Evolutionary conservation across 2,113 vertebrate genomes (phyloP).

Genomic region (Pedetes capensis): DNA sequence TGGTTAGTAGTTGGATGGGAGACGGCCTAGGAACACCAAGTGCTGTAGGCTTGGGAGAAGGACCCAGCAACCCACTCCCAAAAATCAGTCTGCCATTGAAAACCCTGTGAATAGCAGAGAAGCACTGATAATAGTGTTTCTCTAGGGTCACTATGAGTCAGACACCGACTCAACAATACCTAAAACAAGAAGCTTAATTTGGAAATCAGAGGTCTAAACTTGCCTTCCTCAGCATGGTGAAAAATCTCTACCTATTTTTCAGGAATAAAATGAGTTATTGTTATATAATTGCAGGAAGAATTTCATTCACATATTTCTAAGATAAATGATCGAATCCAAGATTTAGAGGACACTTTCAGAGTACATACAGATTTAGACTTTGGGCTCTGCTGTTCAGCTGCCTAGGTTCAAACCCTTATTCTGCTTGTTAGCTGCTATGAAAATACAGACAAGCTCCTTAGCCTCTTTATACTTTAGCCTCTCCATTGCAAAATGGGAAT

Average conservation of each 20-base stretch:
- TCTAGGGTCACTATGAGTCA: too few species aligned
- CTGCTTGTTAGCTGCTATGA: not conserved
- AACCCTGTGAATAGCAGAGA: too few species aligned
- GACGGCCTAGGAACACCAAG: too few species aligned
- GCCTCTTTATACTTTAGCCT: not conserved
- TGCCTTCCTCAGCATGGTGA: not conserved
- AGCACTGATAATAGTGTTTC: too few species aligned
- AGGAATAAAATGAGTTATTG: not conserved
- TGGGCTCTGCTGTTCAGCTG: not conserved
- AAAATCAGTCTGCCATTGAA: too few species aligned
- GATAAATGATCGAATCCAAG: not conserved
- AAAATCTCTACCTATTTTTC: conserved; percentile 5
- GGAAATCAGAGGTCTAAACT: not conserved
- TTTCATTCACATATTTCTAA: not conserved
- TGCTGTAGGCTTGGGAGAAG: too few species aligned
- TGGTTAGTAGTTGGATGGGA: too few species aligned
- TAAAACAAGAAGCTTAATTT: too few species aligned
- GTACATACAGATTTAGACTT: not conserved
- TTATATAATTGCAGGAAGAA: not conserved
- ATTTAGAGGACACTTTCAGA: not conserved
- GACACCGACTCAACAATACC: too few species aligned
- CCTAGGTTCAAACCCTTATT: not conserved
- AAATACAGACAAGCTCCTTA: not conserved
- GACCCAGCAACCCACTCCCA: too few species aligned
- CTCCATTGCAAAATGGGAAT: not conserved